Conservation (phyloP, 2,797 vertebrate genomes). For the Falco naumanni region DNA sequence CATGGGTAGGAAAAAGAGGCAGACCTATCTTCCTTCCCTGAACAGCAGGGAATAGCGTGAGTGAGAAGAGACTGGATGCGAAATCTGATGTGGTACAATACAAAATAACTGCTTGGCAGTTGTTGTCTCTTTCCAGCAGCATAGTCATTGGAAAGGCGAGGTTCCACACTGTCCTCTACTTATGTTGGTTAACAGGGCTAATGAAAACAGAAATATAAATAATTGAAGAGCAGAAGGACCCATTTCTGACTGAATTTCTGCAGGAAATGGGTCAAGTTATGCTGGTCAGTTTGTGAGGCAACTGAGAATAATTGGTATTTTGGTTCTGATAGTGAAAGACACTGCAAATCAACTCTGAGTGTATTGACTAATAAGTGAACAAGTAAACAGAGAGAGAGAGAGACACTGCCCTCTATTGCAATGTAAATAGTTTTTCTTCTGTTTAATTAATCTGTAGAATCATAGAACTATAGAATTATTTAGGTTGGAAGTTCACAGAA, state of each 20-base stretch:
- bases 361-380: neutral
- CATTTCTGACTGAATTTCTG: neutral
- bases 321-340: neutral
- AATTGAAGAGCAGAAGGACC: neutral
- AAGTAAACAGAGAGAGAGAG: neutral
- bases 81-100: neutral
- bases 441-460: neutral
- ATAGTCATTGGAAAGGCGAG: neutral
- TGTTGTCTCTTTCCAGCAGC: neutral
- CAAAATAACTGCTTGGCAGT: neutral
- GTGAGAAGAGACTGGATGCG: neutral
- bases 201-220: neutral
- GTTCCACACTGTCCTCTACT: neutral
- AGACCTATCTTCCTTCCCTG: neutral
- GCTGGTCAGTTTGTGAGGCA: neutral
- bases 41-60: neutral
- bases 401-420: neutral
- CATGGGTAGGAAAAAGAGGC: neutral
- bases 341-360: neutral
- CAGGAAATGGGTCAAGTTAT: neutral
- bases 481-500: neutral
- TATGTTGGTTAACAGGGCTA: neutral
- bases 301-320: neutral
- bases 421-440: neutral
- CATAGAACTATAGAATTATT: too few species aligned